Conservation (phyloP, 2,113 vertebrate species). For the Megatriorchis doriae region DNA sequence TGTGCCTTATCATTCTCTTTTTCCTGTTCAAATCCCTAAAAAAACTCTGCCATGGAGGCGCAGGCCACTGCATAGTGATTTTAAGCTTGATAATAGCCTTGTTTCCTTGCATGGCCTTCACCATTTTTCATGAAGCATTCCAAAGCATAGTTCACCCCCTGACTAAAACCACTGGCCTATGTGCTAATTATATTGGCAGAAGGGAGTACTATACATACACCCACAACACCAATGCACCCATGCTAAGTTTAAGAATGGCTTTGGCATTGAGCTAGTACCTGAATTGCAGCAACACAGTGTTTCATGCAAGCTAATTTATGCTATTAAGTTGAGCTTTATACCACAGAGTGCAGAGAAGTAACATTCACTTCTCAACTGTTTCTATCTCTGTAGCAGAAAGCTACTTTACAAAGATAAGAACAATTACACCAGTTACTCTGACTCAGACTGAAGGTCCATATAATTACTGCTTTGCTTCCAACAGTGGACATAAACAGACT, state of each 20-base stretch:
- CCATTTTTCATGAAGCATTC: not conserved
- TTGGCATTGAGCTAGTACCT: not conserved
- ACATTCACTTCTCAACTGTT: not conserved
- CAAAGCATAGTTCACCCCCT: not conserved
- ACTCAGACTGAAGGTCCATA: not conserved
- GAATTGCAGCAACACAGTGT: not conserved
- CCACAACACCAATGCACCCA: not conserved
- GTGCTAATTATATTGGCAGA: not conserved
- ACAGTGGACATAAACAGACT: not conserved
- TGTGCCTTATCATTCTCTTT: not conserved
- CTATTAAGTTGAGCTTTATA: not conserved
- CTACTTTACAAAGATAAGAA: not conserved
- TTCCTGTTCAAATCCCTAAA: not conserved
- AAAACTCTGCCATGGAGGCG: accelerated
- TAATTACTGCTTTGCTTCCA: not conserved
- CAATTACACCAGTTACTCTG: not conserved
- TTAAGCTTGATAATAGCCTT: accelerated
- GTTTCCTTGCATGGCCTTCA: not conserved
- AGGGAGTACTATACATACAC: not conserved
- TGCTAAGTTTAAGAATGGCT: not conserved
- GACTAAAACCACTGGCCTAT: not conserved
- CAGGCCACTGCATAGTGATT: not conserved
- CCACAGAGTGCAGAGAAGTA: not conserved
- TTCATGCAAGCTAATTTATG: not conserved
- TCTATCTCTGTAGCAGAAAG: not conserved